These are phyloP conservation scores for Sinella curviseta DNA, from an alignment of 1,140 invertebrate genomes.

Conservation along the genomic window DNA sequence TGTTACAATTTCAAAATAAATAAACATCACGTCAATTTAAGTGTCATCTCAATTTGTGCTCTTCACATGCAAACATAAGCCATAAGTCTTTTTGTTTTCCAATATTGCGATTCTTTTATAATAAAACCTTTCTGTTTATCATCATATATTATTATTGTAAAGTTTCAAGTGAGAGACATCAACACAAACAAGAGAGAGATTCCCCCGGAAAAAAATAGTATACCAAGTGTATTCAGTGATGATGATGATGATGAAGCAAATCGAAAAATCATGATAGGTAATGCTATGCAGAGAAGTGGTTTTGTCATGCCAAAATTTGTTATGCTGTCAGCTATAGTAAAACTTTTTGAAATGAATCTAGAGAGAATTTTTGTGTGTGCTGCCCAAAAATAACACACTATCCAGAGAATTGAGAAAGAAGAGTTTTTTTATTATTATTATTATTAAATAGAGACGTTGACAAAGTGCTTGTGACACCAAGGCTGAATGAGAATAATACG, in stretches of 20 bases:
- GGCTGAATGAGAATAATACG: background rate
- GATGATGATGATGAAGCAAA: background rate
- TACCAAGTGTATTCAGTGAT: background rate
- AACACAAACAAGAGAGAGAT: background rate
- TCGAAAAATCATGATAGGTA: background rate
- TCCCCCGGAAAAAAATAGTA: background rate
- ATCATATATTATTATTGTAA: background rate
- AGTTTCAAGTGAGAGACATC: background rate
- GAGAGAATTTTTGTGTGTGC: conserved; percentile 5
- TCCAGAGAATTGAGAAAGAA: background rate
- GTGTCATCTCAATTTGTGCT: too few species aligned
- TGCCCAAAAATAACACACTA: background rate
- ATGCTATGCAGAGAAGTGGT: background rate
- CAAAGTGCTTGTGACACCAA: conserved; percentile 2
- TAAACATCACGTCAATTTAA: too few species aligned
- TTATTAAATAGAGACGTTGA: background rate
- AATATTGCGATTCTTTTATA: too few species aligned
- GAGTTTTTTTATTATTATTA: background rate
- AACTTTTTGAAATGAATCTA: too few species aligned
- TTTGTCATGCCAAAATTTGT: background rate
- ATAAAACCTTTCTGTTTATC: background rate
- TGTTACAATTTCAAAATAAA: background rate
- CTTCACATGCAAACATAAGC: too few species aligned
- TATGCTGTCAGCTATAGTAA: background rate
- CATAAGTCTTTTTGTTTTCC: too few species aligned